phyloP scores from a whole-genome alignment of 2,797 vertebrate species.

The Cynodonichthys magdalenae region DNA sequence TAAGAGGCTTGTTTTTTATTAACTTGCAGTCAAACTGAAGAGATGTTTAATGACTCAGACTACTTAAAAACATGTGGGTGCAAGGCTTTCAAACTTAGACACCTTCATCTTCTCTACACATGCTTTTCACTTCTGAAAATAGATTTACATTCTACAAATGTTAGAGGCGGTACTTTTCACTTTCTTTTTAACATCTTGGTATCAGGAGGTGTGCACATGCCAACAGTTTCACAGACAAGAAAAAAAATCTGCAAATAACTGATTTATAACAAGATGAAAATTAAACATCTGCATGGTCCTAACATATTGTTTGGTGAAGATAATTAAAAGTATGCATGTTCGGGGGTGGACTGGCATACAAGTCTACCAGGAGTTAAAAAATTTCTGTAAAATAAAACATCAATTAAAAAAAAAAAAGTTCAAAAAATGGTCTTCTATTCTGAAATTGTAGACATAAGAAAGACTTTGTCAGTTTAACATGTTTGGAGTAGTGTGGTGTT shows the following conservation, averaged over 20 bases:
- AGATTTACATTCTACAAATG: slow-evolving; percentile 2
- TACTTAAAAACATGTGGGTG: background rate
- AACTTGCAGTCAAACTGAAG: background rate
- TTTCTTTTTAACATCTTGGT: slow-evolving; percentile 10
- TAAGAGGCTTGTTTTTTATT: no score
- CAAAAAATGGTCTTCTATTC: no score
- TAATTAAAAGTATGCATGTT: no score
- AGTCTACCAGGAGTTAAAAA: no score
- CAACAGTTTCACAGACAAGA: background rate
- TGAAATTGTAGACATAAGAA: no score
- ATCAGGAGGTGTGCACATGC: background rate
- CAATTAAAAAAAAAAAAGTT: no score
- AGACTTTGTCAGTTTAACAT: no score
- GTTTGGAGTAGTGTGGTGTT: no score
- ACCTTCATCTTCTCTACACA: slow-evolving; percentile 10
- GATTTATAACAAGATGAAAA: background rate
- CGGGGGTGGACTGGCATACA: no score
- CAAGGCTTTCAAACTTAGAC: background rate
- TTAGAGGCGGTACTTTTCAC: slow-evolving; percentile 5
- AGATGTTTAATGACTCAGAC: background rate
- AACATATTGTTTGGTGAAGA: background rate
- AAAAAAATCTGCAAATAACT: background rate
- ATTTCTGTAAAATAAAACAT: no score
- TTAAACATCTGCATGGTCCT: background rate
- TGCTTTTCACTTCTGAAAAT: slow-evolving; percentile 17